Evolutionary conservation across 2,113 vertebrate genomes (phyloP), one percentile per base, ranked within the genome.

Genomic region (Myotis davidii): DNA sequence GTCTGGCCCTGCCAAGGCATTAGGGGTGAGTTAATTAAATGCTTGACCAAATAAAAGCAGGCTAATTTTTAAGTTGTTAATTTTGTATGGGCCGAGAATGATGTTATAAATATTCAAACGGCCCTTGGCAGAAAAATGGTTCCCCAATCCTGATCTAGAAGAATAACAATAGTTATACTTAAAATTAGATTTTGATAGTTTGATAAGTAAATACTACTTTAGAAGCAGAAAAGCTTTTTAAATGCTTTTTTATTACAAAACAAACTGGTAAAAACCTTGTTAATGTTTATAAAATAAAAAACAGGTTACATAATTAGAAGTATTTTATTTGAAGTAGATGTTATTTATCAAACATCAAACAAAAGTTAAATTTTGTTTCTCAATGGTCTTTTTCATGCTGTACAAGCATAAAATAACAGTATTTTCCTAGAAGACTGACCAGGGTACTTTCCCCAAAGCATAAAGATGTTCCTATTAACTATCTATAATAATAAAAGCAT

Each of bases 291-390:
- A 89, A 93, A 92, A 85, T 64, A 32, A 92, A 93, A 74, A 56
- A 82, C 3, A 74, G 64, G 39, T 50, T 48, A 93, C 16, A 21
- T 29, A 91, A 78, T 67, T 77, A 13, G 9, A 88, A 73, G 27
- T 70, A 23, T 65, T 88, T 70, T 37, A 88, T 42, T 50, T 84
- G 45, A 85, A 82, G 25, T 73, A 95, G 25, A 50, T 85, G 16
- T 32, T 92, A 78, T 74, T 84, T 87, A 84, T 72, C 70, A 85
- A 94, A 96, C 27, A 88, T 78, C 12, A 82, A 77, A 95, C 4
- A 8, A 14, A 91, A 70, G 32, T 77, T 93, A 82, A 76, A 64
- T 42, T 91, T 74, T 65, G 25, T 23, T 65, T 90, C 61, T n/a
- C 48, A 45, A 50, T 37, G 12, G 18, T 88, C 73, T 90, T 92